Evolutionary conservation across 2,113 vertebrate genomes (phyloP).

Genomic region (Perca schrenkii): DNA sequence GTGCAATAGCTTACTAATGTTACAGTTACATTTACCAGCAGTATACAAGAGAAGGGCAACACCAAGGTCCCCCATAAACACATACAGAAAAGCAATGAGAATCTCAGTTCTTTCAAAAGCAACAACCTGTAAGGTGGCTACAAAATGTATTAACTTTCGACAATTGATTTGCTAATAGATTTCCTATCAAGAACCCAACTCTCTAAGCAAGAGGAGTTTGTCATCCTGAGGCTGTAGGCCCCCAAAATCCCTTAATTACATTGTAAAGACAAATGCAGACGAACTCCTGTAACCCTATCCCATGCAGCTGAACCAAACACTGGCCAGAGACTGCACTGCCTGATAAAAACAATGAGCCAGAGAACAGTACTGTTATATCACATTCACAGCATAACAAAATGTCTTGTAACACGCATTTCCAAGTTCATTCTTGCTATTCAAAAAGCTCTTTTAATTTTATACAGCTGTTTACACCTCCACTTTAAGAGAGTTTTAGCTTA

Average conservation of each 20-base stretch:
- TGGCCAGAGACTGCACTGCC: constrained; percentile 56
- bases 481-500: background rate
- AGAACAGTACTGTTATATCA: constrained; percentile 20
- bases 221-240: constrained; percentile 70
- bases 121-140: constrained; percentile 12
- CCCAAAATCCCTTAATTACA: constrained; percentile 84
- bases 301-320: constrained; percentile 72
- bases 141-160: constrained; percentile 62
- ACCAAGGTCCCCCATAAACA: constrained; percentile 24
- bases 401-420: constrained; percentile 6
- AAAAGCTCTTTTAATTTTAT: background rate
- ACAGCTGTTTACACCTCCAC: constrained; percentile 5
- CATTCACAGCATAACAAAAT: constrained; percentile 14
- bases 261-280: constrained; percentile 83
- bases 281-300: constrained; percentile 78
- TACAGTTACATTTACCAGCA: constrained; percentile 38
- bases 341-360: constrained; percentile 53
- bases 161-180: constrained; percentile 71
- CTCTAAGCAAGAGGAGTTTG: constrained; percentile 64
- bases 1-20: constrained; percentile 37
- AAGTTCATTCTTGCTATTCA: background rate
- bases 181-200: constrained; percentile 64
- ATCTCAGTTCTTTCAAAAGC: constrained; percentile 21
- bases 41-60: constrained; percentile 29
- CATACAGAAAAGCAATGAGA: constrained; percentile 11